Base-by-base conservation (phyloP, 1,140 invertebrate species). In the Prorops nasuta region DNA sequence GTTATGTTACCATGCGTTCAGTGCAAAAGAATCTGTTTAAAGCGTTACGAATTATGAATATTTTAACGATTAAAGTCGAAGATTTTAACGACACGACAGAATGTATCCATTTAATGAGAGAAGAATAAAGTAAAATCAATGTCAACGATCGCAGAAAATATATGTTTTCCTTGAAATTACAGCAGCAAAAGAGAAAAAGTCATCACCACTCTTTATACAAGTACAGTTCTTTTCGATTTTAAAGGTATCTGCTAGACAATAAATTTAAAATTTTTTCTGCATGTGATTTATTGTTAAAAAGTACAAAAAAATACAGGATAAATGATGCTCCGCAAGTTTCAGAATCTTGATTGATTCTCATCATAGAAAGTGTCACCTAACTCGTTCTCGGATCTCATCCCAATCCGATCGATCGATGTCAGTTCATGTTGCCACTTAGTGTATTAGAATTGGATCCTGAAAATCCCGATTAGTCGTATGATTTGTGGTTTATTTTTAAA, bases 381-480 rank as follows among this genome's bases (percentile, higher is more conserved):
- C 46, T 36, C 32, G 44, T 49, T 56, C 42, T 42, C 20, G 32
- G 35, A 49, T 56, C 36, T 15, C 14, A 44, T 60, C 48, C 50
- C 59, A 52, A 49, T 52, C 64, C 44, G 50, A 55, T 62, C 54
- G 47, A 50, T 58, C 44, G 32, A 19, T 38, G 37, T 63, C 51
- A 60, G 52, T 62, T 62, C 62, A 44, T 51, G 52, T 24, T 53
- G 51, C 48, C 37, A 24, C 37, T 57, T 58, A 66, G 50, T 46
- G 57, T 50, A 58, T 65, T 59, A 58, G 63, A 54, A 40, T 51
- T 39, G 50, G 63, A 58, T 66, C 63, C 63, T 66, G 58, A 63
- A 67, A 67, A 66, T 60, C 56, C 60, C 65, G 47, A 66, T 64
- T 58, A 66, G 46, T 50, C 51, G 41, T 60, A 56, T 66, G 38